Base-by-base conservation (phyloP, 2,888 invertebrate genomes). In the Trilocha varians region DNA sequence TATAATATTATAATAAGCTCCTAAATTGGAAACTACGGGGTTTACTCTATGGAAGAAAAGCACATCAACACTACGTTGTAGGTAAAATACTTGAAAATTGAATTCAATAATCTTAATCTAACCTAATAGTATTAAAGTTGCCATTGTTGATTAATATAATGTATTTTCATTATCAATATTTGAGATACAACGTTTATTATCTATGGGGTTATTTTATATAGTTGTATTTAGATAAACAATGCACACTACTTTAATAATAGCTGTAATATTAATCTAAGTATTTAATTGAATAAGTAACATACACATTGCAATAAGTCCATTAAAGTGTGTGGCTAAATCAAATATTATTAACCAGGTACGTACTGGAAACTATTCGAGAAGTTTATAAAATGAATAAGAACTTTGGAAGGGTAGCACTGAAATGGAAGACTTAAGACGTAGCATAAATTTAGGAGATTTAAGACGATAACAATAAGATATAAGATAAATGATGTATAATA, bases 361-460 rank as follows among this genome's bases (percentile, higher is more conserved):
- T 9, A 25, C 25, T 25, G 25, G 25, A 25, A 25, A 25, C 6
- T 25, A 11, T 25, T 25, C 2, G 6, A 9, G 25, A 9, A 57
- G 59, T 60, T 61, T 71, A 64, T 60, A 51, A 68, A 61, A 53
- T 48, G 59, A 59, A 50, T 63, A 5, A 25, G 11, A 3, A 25
- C 25, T 25, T 25, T 6, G 11, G 8, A 25, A 25, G 25, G 25
- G 6, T 11, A 25, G 8, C 66, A 68, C 73, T 48, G 75, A 79
- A 78, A 75, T 84, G 84, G 84, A 84, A 84, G 84, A 84, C 84
- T 73, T 74, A 76, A 74, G 68, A 68, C 76, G 78, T 74, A 66
- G 67, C 75, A 76, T 72, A 75, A 77, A 78, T 75, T 71, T 73
- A 67, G 70, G 68, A 71, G 70, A 63, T 66, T 65, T 71, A 70